Evolutionary conservation across 2,113 vertebrate genomes (phyloP), one percentile per base, ranked within the genome.

Genomic region (Corydoras maculifer): DNA sequence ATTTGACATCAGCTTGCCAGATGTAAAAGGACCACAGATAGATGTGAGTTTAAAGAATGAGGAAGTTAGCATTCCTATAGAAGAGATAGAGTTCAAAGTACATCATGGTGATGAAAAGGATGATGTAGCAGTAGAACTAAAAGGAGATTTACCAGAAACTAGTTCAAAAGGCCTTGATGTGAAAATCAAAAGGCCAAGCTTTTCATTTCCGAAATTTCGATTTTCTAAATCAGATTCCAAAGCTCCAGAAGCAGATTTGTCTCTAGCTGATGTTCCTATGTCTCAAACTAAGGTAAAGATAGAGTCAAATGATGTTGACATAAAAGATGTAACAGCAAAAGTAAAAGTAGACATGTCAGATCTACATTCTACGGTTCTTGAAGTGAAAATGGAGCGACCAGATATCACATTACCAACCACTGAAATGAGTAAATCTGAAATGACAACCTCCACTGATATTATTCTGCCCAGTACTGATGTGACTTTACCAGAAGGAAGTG

Each of bases 171-270:
- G 18, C 18, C 18, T 25, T 25, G 72, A 74, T 8, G 7, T 75
- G 13, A 85, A 84, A 81, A 50, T 76, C 2, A 88, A 86, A 57
- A 86, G 79, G 58, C 9, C 72, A 69, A 76, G 70, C 58, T 81
- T 86, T 68, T 81, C 83, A 55, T 51, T 86, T 50, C 76, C 86
- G 0, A 83, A 8, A 66, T 72, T 87, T 81, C 85, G 84, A 67
- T 84, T 87, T 65, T 80, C 82, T 72, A 86, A 83, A 75, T 50
- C 78, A 43, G 35, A 43, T 43, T 4, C 13, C 9, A 53, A 53
- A 10, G 51, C 51, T 53, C 51, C 51, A 53, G 51, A 53, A 5
- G 9, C 13, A 9, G 51, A 53, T 53, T 10, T 14, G 51, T 12
- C 5, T 53, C 3, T 53, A 2, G 10, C 51, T 9, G 13, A 53